Conservation (phyloP, 2,888 invertebrate species). For the Hipparchia semele region DNA sequence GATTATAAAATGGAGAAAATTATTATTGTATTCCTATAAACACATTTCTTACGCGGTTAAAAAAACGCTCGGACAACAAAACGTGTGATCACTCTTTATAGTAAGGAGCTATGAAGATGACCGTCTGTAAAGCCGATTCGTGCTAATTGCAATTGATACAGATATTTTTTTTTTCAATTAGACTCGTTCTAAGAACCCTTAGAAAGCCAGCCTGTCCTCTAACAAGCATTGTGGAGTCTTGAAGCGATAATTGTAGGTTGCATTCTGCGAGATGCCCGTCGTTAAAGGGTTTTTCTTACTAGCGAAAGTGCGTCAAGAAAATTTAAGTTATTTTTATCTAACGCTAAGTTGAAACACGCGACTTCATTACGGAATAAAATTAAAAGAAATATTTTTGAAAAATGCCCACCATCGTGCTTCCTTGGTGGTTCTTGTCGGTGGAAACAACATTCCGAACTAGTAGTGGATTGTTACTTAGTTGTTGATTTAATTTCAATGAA, state of each 20-base stretch:
- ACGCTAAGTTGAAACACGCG: constrained; percentile 12
- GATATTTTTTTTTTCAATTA: constrained; percentile 39
- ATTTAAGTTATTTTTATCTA: constrained; percentile 23
- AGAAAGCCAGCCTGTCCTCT: constrained; percentile 34
- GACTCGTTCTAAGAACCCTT: constrained; percentile 37
- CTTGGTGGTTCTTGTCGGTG: constrained; percentile 1
- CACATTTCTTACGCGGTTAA: background rate
- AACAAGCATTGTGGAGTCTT: constrained; percentile 39
- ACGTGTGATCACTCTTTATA: constrained; percentile 21
- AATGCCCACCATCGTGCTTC: background rate
- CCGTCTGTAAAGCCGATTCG: constrained; percentile 35
- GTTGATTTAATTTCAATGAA: background rate
- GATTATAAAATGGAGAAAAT: too few species aligned
- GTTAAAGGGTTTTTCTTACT: constrained; percentile 1
- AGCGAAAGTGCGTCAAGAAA: constrained; percentile 24
- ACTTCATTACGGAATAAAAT: constrained; percentile 17
- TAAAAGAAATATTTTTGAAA: constrained; percentile 19
- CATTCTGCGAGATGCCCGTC: constrained; percentile 28
- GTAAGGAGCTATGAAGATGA: constrained; percentile 24
- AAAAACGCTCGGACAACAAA: background rate
- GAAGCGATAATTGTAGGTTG: constrained; percentile 29
- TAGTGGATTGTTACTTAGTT: background rate
- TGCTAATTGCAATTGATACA: constrained; percentile 41
- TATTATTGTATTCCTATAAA: too few species aligned
- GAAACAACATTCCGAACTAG: background rate